Conservation (phyloP, 2,797 vertebrate species). For the Siniperca obscura region DNA sequence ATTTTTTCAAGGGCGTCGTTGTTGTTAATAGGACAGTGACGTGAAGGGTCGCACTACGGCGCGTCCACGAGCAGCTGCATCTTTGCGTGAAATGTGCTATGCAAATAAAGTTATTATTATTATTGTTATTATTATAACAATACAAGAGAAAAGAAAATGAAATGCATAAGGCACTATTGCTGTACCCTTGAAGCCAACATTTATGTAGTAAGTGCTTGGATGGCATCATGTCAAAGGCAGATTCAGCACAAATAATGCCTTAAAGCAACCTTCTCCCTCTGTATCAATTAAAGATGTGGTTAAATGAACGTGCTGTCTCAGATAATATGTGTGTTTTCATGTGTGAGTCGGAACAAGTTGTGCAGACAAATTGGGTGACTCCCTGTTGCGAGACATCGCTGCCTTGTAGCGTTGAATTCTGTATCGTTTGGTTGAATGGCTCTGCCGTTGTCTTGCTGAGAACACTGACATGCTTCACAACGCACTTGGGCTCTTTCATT, state of each 20-base stretch:
- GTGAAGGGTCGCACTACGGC: too few species aligned
- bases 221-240: neutral
- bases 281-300: conserved; percentile 10
- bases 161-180: too few species aligned
- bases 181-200: neutral
- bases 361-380: conserved; percentile 41
- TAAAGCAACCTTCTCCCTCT: neutral
- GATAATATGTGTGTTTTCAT: conserved; percentile 14
- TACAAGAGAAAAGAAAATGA: too few species aligned
- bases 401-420: conserved; percentile 30
- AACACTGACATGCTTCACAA: conserved; percentile 45
- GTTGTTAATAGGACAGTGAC: too few species aligned
- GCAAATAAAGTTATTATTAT: too few species aligned
- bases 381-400: conserved; percentile 6
- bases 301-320: conserved; percentile 14
- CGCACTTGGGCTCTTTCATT: conserved; percentile 25
- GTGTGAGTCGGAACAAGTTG: conserved; percentile 8
- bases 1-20: too few species aligned
- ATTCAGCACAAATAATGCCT: conserved; percentile 9
- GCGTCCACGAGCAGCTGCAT: too few species aligned
- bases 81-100: too few species aligned
- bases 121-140: too few species aligned
- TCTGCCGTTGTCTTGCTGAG: conserved; percentile 22
- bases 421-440: conserved; percentile 29
- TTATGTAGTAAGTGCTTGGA: conserved; percentile 3